Conservation (phyloP, 2,888 invertebrate species). For the Scaptomyza caliginosa region DNA sequence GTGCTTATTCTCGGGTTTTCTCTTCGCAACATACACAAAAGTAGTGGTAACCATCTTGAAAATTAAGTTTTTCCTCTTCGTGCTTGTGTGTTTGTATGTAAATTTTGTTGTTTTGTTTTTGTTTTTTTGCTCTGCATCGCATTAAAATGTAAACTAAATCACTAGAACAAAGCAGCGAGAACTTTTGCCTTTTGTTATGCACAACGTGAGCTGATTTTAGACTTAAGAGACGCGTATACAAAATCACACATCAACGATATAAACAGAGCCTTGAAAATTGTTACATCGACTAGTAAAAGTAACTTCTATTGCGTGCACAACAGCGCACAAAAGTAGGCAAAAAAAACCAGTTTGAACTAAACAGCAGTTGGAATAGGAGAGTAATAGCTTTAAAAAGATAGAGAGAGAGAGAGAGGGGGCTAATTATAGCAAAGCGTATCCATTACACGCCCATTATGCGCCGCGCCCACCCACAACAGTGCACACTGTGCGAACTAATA, state of each 20-base stretch:
- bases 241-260: neutral
- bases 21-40: constrained; percentile 30
- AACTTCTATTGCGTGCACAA: neutral
- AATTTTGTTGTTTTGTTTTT: constrained; percentile 27
- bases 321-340: constrained; percentile 59
- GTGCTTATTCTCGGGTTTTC: neutral
- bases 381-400: constrained; percentile 17
- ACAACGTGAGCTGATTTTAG: neutral
- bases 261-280: too few species aligned
- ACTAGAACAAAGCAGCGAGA: constrained; percentile 28
- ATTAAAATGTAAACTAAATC: constrained; percentile 58
- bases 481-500: constrained; percentile 9
- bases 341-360: constrained; percentile 53
- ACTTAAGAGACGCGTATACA: neutral
- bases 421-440: constrained; percentile 62
- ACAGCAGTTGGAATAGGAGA: too few species aligned
- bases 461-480: constrained; percentile 35
- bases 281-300: constrained; percentile 6
- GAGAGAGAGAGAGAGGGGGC: constrained; percentile 6
- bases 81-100: constrained; percentile 11
- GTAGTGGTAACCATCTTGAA: constrained; percentile 39
- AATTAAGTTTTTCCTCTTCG: constrained; percentile 47
- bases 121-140: constrained; percentile 14
- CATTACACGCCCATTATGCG: constrained; percentile 54
- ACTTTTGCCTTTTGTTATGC: constrained; percentile 30